Evolutionary conservation across 1,140 invertebrate genomes (phyloP), one percentile per base, ranked within the genome.

Genomic region (Cotesia glomerata): DNA sequence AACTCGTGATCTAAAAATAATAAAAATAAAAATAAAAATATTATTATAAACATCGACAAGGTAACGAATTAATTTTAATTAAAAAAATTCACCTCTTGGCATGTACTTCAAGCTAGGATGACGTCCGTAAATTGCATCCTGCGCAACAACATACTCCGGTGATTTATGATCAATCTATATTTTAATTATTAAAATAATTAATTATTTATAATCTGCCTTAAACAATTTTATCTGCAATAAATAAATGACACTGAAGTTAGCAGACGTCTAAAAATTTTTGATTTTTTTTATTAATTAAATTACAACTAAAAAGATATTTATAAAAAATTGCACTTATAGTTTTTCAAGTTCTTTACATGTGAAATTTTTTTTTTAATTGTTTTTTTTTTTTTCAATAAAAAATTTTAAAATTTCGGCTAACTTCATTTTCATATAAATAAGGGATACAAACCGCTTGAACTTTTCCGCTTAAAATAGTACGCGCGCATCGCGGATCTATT

Each of bases 401-500:
- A n/a, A n/a, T 13, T 54, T n/a, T 54, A 4, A 54, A 54, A 54
- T 54, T 1, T 16, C 0, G n/a, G 4, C n/a, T 54, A 54, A 8
- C 51, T 13, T 4, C 14, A 72, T n/a, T 54, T 54, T 58, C 16
- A 71, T 74, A 52, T 72, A 69, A 61, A 68, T 69, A 64, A 34
- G 51, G 58, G 59, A 9, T 73, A 71, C 75, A 81, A 82, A 94
- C 93, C 88, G 89, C 88, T 67, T 89, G 85, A 71, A 94, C 90
- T 80, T 89, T 89, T 51, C 94, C 94, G 32, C 90, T 90, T 1
- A 95, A 86, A 76, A 94, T 91, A 0, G 93, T 86, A 66, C 92
- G 89, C 1, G 93, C 91, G 88, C 94, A 95, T 11, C 92, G 88
- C 1, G 94, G 94, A 85, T 95, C 93, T 88, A 95, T 93, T 0